phyloP scores from a whole-genome alignment of 2,113 vertebrate species.

The Psilopsiagon aurifrons region DNA sequence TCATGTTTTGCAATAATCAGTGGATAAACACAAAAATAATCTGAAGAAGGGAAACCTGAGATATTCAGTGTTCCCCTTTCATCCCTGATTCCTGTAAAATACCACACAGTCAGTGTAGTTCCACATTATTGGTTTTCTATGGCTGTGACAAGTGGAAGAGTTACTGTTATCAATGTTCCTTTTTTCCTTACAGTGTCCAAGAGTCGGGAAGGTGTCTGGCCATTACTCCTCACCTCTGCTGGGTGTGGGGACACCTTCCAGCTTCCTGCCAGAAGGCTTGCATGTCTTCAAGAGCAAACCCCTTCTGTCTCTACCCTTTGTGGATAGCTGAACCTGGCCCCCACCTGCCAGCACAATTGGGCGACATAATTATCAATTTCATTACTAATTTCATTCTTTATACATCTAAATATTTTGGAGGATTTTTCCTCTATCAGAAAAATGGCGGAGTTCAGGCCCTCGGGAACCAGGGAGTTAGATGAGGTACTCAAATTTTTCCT shows the following conservation, averaged over 20 bases:
- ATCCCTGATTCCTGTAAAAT: neutral
- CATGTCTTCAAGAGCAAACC: neutral
- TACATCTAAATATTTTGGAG: fast-evolving
- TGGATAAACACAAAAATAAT: neutral
- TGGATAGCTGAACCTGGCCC: neutral
- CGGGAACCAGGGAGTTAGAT: neutral
- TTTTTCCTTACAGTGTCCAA: neutral
- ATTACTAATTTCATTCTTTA: neutral
- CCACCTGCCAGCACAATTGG: neutral
- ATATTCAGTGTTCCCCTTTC: neutral
- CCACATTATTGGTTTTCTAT: neutral
- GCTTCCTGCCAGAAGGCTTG: fast-evolving
- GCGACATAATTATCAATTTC: neutral
- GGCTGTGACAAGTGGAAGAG: neutral
- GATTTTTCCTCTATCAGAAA: neutral
- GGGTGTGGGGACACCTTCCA: neutral
- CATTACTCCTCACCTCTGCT: neutral
- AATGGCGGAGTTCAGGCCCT: neutral
- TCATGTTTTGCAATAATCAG: neutral
- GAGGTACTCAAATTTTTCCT: neutral
- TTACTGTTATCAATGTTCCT: neutral
- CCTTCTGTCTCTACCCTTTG: fast-evolving
- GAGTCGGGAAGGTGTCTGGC: neutral
- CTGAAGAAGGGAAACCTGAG: neutral
- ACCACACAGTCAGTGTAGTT: neutral